Base-by-base conservation (phyloP, 2,888 invertebrate species). In the Andrena marginata region DNA sequence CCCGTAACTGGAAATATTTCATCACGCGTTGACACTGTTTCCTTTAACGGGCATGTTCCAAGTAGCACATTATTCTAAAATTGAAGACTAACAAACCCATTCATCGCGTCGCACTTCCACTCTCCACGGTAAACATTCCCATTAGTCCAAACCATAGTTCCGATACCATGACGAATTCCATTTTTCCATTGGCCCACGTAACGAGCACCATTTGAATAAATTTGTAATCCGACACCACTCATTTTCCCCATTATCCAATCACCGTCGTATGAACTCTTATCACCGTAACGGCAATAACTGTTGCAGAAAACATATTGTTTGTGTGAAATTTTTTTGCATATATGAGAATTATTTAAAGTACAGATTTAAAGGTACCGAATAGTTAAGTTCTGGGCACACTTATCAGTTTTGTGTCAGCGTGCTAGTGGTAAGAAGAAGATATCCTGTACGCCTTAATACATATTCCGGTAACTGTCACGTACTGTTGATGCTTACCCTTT, bases 61-160 rank as follows among this genome's bases (percentile, higher is more conserved):
- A 8, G 23, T 5, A n/a, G 0, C 33, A 54, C 5, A 1, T 56
- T 20, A 26, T 64, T 26, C 13, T n/a, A 20, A 35, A 6, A 68
- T 5, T n/a, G 29, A 8, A 51, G 16, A 26, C 8, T 2, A 49
- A 77, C 80, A 29, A 68, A 91, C 71, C 96, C 96, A 76, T 95
- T 93, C 94, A 95, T 95, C 0, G 94, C 92, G 35, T 95, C 95
- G 73, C 95, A 94, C 86, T 94, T 92, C 96, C 96, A 96, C 82
- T 95, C 94, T 0, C 96, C 96, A 80, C 93, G 94, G 90, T 96
- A 96, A 91, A 96, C 95, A 89, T 96, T 96, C 74, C 95, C 95
- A 91, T 96, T 96, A 0, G 95, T 94, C 96, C 96, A 96, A 85
- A 95, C 94, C 95, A 96, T 95, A 29, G 95, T 92, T 49, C 96